Evolutionary conservation across 2,888 invertebrate genomes (phyloP), one percentile per base, ranked within the genome.

Genomic region (Dermolepida albohirtum): DNA sequence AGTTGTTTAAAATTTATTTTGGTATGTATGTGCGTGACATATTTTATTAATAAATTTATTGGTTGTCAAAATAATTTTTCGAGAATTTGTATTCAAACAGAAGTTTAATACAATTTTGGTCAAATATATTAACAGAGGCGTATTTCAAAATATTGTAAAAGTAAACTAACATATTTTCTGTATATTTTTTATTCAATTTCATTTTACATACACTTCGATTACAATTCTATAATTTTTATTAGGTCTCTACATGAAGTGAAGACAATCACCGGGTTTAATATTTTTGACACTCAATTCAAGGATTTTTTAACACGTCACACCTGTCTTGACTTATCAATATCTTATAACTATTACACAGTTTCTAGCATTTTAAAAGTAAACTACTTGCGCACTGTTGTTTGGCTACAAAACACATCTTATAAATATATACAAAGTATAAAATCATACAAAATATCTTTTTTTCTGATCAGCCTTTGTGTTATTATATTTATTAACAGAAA

Each of bases 361-460:
- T 34, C 34, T 10, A 34, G 34, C 34, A 34, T 6, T 10, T 8
- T 34, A 10, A 8, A 34, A 1, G 34, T 34, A 34, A 34, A 34
- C 8, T 34, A 34, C 8, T 5, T 34, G 34, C 34, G 10, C 22
- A 22, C 4, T 22, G 22, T 22, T 22, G 22, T 34, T 34, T 8
- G 1, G 27, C 51, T 29, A 52, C 34, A 27, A 52, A n/a, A 52
- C 34, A 29, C 12, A 52, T 47, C 7, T 49, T 49, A 49, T 16
- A 7, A 49, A 49, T 47, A 47, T 62, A 16, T 62, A 62, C 59
- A 62, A 34, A 47, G 59, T 62, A 62, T 34, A 62, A 62, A 62
- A 62, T 34, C 16, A 62, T 62, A 62, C n/a, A 62, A 62, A 62
- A 62, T 62, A 62, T 62, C 27, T 29, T 11, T 12, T 57, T 57